Conservation (phyloP, 2,888 invertebrate species). For the Cataglyphis livida region DNA sequence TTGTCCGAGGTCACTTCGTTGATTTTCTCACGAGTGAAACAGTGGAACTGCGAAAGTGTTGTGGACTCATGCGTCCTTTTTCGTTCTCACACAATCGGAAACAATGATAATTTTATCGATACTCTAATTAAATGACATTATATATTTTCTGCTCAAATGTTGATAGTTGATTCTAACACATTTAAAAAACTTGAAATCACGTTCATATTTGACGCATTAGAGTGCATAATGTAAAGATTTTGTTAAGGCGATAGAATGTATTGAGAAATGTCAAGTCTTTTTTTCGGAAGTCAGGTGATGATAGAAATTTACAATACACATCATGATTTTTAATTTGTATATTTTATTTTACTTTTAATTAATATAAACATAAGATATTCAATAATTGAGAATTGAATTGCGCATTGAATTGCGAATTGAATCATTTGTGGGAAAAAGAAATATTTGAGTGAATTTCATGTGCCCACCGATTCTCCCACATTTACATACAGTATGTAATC, state of each 20-base stretch:
- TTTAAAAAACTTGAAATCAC: not conserved
- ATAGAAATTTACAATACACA: not conserved
- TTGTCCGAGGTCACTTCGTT: conserved; percentile 45
- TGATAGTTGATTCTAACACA: not conserved
- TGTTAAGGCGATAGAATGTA: not conserved
- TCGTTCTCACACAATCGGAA: not conserved
- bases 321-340: not conserved
- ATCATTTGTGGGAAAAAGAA: conserved; percentile 13
- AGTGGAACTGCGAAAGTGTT: conserved; percentile 20
- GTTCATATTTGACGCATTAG: not conserved
- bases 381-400: conserved; percentile 11
- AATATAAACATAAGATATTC: not conserved
- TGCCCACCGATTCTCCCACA: not conserved
- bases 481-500: conserved; percentile 32
- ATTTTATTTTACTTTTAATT: not conserved
- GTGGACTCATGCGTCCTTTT: not conserved
- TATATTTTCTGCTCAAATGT: not conserved
- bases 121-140: not conserved
- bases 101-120: not conserved
- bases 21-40: conserved; percentile 65
- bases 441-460: conserved; percentile 17
- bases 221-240: not conserved
- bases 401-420: not conserved
- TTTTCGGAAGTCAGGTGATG: not conserved
- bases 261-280: not conserved